These are phyloP conservation scores for Poecile atricapillus DNA, from an alignment of 2,113 vertebrate genomes.

Conservation along the genomic window DNA sequence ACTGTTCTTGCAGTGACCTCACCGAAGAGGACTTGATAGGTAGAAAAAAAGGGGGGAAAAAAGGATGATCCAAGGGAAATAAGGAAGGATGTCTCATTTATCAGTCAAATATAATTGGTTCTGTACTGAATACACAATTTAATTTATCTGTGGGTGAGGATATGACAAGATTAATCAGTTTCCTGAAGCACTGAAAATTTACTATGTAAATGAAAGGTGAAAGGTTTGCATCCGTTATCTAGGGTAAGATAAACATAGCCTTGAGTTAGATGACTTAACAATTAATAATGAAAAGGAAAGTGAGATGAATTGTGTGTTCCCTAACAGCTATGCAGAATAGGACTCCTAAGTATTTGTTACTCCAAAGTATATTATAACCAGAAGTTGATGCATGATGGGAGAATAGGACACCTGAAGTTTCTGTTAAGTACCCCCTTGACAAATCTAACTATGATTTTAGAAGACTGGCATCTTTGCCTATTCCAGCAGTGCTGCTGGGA, in stretches of 20 bases:
- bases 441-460: neutral
- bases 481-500: neutral
- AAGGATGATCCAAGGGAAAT: neutral
- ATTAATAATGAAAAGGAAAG: neutral
- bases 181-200: conserved; percentile 14
- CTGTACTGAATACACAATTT: rapidly evolving
- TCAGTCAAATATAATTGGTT: neutral
- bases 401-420: neutral
- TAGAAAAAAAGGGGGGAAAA: neutral
- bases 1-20: neutral
- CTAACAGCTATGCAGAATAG: neutral
- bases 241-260: neutral
- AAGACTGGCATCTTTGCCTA: neutral
- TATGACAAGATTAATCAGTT: conserved; percentile 36
- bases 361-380: neutral
- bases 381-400: neutral
- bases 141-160: neutral
- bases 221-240: neutral
- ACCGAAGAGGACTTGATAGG: neutral
- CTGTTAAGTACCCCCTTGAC: neutral
- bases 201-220: conserved; percentile 16
- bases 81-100: neutral
- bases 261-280: neutral
- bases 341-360: neutral
- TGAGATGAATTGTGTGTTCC: neutral